Base-by-base conservation (phyloP, 2,113 vertebrate species). In the Pipa parva region DNA sequence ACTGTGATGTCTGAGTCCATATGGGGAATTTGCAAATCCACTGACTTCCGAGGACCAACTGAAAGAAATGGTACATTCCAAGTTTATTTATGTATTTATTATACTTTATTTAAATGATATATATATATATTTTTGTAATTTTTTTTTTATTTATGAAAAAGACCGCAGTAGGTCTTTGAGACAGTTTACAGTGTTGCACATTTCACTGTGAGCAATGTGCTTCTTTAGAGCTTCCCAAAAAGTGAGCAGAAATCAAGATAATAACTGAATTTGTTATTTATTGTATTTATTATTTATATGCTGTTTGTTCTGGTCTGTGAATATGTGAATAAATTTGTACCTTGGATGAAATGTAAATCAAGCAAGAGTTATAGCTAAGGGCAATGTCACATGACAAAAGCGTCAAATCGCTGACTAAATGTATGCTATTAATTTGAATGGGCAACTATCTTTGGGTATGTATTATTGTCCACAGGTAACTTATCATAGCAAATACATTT, bases 61-160 rank as follows among this genome's bases (percentile, higher is more conserved):
- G 18, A 46, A 46, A 20, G 18, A 33, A 33, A 33, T 12, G 31
- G 31, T 7, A 7, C 31, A 6, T 33, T 33, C 31, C 31, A 7
- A 7, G 31, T 33, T 33, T 46, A 46, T 46, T 46, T 46, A 36
- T 36, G 33, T 36, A 46, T 46, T 46, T 46, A 46, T 46, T 46
- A 4, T 46, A 46, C 2, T 46, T 11, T 46, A 46, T 46, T 46
- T 46, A 46, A 18, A 17, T 46, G 17, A 20, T 46, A 46, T 46
- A n/a, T n/a, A n/a, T n/a, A n/a, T 46, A 17, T 46, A 13, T 17
- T 20, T 46, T 46, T 46, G 42, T 46, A 20, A 18, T 3, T 46
- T 20, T 20, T 46, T 33, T 33, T 6, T 12, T 12, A 33, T 7
- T 33, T 7, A 33, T 33, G 31, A 33, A 33, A 12, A 33, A 33